phyloP scores from a whole-genome alignment of 2,888 invertebrate species.

The Zhuqinia jingwanae region DNA sequence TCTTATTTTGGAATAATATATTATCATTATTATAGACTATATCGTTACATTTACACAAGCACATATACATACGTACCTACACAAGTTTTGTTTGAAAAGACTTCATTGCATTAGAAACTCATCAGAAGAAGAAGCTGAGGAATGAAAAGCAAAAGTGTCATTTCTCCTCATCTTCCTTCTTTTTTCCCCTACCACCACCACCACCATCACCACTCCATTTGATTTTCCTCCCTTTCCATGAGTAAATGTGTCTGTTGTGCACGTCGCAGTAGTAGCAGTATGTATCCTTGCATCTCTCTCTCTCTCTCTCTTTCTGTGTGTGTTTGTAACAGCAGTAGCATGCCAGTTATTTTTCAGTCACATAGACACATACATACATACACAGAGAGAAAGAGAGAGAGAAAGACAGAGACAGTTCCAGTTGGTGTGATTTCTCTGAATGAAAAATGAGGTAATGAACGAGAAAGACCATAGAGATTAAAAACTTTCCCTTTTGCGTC shows the following conservation, averaged over 20 bases:
- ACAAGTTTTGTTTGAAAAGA: conserved; percentile 36
- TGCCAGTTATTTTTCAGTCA: conserved; percentile 52
- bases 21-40: no score
- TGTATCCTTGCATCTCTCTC: background rate
- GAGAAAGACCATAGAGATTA: conserved; percentile 78
- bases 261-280: background rate
- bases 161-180: no score
- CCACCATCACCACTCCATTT: conserved; percentile 38
- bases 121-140: conserved; percentile 58
- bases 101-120: conserved; percentile 61
- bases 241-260: background rate
- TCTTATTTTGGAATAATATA: conserved; percentile 7
- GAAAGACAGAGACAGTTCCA: conserved; percentile 68
- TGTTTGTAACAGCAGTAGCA: background rate
- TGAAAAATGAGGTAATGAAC: conserved; percentile 78
- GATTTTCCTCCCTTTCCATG: conserved; percentile 21
- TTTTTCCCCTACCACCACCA: background rate
- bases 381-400: no score
- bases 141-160: conserved; percentile 19
- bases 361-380: no score
- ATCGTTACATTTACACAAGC: no score
- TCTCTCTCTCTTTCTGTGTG: background rate
- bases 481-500: conserved; percentile 76
- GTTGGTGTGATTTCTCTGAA: conserved; percentile 74
- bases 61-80: no score